Evolutionary conservation across 2,113 vertebrate species (phyloP).

Genomic region (Rhegmatorhina hoffmannsi): DNA sequence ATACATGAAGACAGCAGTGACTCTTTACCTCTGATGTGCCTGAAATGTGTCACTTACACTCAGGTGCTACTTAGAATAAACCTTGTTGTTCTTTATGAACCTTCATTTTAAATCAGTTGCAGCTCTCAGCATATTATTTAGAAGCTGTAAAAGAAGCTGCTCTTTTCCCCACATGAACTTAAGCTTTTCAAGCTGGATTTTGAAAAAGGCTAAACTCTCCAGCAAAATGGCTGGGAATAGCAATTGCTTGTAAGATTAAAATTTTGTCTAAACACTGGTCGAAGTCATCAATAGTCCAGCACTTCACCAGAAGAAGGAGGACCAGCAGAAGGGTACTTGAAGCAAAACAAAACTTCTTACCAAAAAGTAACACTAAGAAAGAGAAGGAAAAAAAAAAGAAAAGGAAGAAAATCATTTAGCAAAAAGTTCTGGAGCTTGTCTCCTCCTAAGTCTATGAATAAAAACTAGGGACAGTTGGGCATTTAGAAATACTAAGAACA

Average conservation of each 20-base stretch:
- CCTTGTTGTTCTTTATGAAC: not conserved
- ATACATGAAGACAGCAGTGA: not conserved
- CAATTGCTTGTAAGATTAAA: not conserved
- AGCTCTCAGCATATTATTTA: not conserved
- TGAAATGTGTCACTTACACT: not conserved
- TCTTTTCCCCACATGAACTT: not conserved
- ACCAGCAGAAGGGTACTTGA: not conserved
- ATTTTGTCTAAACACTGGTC: not conserved
- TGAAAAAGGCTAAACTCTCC: not conserved
- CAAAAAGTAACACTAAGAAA: not conserved
- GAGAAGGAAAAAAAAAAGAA: not conserved
- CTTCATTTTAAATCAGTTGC: not conserved
- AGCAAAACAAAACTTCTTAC: not conserved
- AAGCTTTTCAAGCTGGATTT: not conserved
- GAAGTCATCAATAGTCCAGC: not conserved
- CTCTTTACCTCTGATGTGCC: not conserved
- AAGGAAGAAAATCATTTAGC: not conserved
- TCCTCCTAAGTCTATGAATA: not conserved
- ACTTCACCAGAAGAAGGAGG: not conserved
- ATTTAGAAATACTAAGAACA: slow-evolving; percentile 55
- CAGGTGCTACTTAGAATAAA: not conserved
- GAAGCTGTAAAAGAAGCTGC: not conserved
- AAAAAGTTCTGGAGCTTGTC: not conserved
- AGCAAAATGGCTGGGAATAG: not conserved
- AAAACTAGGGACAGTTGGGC: slow-evolving; percentile 27